Conservation (phyloP, 2,888 invertebrate genomes). For the Trichopoda pennipes region DNA sequence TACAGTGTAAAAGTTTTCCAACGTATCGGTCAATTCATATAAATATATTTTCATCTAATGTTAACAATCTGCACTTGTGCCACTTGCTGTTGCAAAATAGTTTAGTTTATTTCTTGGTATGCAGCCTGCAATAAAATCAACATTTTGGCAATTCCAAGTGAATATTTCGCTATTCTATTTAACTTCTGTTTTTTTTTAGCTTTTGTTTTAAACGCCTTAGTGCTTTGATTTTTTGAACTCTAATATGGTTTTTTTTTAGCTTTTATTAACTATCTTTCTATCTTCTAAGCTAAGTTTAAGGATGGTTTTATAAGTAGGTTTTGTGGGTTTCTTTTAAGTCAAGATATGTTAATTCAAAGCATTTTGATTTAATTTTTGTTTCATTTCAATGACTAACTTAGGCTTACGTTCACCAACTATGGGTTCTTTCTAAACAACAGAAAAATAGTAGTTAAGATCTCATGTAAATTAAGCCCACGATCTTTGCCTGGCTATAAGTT, state of each 20-base stretch:
- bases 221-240: slow-evolving; percentile 65
- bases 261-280: slow-evolving; percentile 27
- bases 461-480: slow-evolving; percentile 69
- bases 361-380: slow-evolving; percentile 69
- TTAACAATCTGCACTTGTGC: slow-evolving; percentile 79
- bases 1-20: slow-evolving; percentile 27
- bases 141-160: slow-evolving; percentile 47
- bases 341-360: slow-evolving; percentile 67
- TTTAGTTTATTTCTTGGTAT: slow-evolving; percentile 24
- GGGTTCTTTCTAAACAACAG: slow-evolving; percentile 39
- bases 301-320: slow-evolving; percentile 60
- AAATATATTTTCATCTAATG: slow-evolving; percentile 79
- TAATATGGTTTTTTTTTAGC: slow-evolving; percentile 58
- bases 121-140: slow-evolving; percentile 2
- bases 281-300: slow-evolving; percentile 20
- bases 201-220: slow-evolving; percentile 48
- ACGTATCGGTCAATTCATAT: slow-evolving; percentile 76
- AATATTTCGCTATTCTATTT: slow-evolving; percentile 12
- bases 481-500: slow-evolving; percentile 64
- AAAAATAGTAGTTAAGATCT: slow-evolving; percentile 64
- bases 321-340: slow-evolving; percentile 36
- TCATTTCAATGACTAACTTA: slow-evolving; percentile 67
- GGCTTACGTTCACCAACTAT: slow-evolving; percentile 39
- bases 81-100: slow-evolving; percentile 70
- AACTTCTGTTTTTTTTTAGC: not conserved